These are phyloP conservation scores for Lamprotornis superbus DNA, from an alignment of 2,113 vertebrate species.

Conservation along the genomic window DNA sequence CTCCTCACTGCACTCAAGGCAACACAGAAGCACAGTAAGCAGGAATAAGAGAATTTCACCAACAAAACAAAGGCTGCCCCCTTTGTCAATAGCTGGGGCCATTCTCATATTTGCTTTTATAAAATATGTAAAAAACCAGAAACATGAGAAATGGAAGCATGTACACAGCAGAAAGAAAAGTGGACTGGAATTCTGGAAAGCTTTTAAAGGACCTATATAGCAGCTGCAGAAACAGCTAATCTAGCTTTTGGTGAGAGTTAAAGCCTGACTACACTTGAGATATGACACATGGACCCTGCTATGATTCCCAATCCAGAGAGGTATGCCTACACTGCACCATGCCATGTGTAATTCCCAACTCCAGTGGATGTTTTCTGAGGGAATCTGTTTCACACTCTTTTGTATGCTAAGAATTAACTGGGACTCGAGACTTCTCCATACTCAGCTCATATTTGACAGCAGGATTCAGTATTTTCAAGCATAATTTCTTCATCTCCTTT, in stretches of 20 bases:
- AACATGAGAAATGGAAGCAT: not conserved
- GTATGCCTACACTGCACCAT: not conserved
- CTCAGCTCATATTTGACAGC: not conserved
- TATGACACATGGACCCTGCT: not conserved
- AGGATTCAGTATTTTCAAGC: not conserved
- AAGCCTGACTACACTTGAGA: not conserved
- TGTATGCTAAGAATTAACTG: not conserved
- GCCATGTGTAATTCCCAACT: not conserved
- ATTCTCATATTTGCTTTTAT: not conserved
- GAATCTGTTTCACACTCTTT: not conserved
- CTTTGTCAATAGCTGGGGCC: not conserved
- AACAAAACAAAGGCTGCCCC: not conserved
- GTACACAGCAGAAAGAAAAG: not conserved
- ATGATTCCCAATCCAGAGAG: fast-evolving
- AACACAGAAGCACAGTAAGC: not conserved
- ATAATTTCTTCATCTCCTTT: not conserved
- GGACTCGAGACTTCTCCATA: not conserved
- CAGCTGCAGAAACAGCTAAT: not conserved
- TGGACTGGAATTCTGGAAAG: not conserved
- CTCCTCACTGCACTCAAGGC: not conserved
- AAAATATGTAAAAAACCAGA: not conserved
- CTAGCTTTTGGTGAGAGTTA: not conserved
- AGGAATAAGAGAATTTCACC: not conserved
- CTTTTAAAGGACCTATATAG: not conserved
- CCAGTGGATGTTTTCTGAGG: not conserved